Evolutionary conservation across 2,888 invertebrate genomes (phyloP).

Genomic region (Hoplodrina ambigua): DNA sequence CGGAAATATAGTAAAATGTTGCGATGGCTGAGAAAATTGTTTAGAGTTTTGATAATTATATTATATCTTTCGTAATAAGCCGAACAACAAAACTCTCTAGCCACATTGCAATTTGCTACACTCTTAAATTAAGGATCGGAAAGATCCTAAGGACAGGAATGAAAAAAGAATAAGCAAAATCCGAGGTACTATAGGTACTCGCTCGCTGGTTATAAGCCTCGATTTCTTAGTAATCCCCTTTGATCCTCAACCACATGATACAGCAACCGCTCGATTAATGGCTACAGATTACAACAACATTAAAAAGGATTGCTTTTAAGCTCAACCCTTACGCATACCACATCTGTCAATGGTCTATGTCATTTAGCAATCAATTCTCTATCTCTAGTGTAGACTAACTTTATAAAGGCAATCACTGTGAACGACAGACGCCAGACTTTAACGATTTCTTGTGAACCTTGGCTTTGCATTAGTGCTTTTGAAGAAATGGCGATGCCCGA

Average conservation of each 20-base stretch:
- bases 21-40: not conserved
- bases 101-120: not conserved
- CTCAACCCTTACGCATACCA: constrained; percentile 26
- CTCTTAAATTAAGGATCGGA: constrained; percentile 17
- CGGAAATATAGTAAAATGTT: not conserved
- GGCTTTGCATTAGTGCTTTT: constrained; percentile 58
- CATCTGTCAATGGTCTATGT: constrained; percentile 39
- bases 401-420: constrained; percentile 38
- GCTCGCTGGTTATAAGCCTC: constrained; percentile 18
- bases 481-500: constrained; percentile 58
- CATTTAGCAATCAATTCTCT: constrained; percentile 42
- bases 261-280: constrained; percentile 63
- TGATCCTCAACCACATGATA: constrained; percentile 61
- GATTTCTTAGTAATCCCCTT: constrained; percentile 53
- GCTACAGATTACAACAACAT: constrained; percentile 52
- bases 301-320: constrained; percentile 46
- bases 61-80: not conserved
- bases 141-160: constrained; percentile 14
- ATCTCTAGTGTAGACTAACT: constrained; percentile 12
- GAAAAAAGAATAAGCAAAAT: constrained; percentile 13
- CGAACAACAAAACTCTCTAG: not conserved
- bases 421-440: constrained; percentile 54
- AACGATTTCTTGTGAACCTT: constrained; percentile 67
- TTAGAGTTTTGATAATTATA: not conserved
- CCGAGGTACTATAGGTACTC: not conserved